Base-by-base conservation (phyloP, 2,888 invertebrate genomes). In the Malachius bipustulatus region DNA sequence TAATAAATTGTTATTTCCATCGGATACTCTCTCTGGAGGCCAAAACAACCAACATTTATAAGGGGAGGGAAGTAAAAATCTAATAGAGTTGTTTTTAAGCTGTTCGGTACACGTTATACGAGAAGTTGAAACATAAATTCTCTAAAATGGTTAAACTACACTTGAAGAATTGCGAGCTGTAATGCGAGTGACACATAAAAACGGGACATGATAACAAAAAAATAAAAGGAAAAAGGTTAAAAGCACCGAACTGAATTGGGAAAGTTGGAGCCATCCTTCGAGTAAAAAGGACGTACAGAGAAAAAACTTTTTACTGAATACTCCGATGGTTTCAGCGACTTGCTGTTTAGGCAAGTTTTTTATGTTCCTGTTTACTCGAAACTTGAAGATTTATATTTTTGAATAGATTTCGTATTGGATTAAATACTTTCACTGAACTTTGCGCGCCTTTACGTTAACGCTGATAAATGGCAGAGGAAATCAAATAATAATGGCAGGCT, bases 291-390 rank as follows among this genome's bases (percentile, higher is more conserved):
- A 19, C 24, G 24, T 19, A 19, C 24, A 19, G 24, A 19, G 24
- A 19, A 27, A 32, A 36, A 39, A 39, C 16, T 32, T 39, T 39
- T 39, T 36, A 27, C 32, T 30, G 26, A 34, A 38, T 19, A 19
- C 24, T 19, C 6, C 6, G n/a, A 19, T 19, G 24, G 24, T 36
- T 38, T 38, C 31, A 28, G 16, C 29, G 16, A 15, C 35, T 31
- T 26, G 16, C 32, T 30, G 16, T 28, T 11, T 28, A 26, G 19
- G 29, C 15, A 38, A 33, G 32, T 41, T 40, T 40, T 40, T 41
- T 41, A 41, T 41, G 38, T 41, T 41, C 41, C 38, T 41, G 41
- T 41, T 41, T 41, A 41, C 41, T 34, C 16, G 27, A 38, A 41
- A 27, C 35, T 36, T 27, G 12, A 29, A 33, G 24, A 19, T 19